phyloP scores from a whole-genome alignment of 1,140 invertebrate genomes.

The Gonatopus flavifemur region DNA sequence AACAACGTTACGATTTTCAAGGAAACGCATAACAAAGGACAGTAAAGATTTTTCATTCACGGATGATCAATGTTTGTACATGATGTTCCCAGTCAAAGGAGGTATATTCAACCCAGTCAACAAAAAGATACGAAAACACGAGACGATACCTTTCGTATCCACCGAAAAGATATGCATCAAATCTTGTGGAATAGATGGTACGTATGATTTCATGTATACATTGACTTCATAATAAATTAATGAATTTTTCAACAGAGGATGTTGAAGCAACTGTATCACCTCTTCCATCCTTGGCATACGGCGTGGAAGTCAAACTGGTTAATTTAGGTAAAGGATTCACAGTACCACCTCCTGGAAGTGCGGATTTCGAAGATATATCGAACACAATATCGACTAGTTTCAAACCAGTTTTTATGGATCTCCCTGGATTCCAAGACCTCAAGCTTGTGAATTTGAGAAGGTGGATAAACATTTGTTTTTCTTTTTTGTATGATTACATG shows the following conservation, averaged over 20 bases:
- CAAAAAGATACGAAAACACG: constrained; percentile 85
- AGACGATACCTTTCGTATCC: constrained; percentile 74
- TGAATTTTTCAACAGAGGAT: constrained; percentile 25
- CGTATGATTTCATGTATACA: too few relatives aligned
- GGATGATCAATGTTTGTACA: constrained; percentile 79
- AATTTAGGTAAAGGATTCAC: constrained; percentile 76
- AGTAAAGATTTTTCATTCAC: constrained; percentile 78
- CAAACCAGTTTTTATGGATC: constrained; percentile 62
- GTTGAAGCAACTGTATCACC: constrained; percentile 61
- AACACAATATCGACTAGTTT: constrained; percentile 69
- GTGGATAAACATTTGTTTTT: constrained; percentile 48
- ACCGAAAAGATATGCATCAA: constrained; percentile 80
- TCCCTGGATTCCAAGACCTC: constrained; percentile 74
- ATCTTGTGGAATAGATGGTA: constrained; percentile 70
- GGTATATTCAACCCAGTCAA: constrained; percentile 80
- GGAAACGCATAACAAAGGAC: constrained; percentile 79
- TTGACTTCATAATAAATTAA: background rate
- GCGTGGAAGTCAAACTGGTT: constrained; percentile 72
- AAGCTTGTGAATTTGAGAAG: constrained; percentile 71
- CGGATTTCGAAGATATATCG: constrained; percentile 74
- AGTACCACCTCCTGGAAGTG: constrained; percentile 67
- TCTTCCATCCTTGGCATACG: constrained; percentile 68
- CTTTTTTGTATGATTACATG: background rate
- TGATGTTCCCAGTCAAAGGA: constrained; percentile 87
- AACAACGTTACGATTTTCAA: constrained; percentile 77